Base-by-base conservation (phyloP, 1,140 invertebrate genomes). In the Drosophila littoralis region DNA sequence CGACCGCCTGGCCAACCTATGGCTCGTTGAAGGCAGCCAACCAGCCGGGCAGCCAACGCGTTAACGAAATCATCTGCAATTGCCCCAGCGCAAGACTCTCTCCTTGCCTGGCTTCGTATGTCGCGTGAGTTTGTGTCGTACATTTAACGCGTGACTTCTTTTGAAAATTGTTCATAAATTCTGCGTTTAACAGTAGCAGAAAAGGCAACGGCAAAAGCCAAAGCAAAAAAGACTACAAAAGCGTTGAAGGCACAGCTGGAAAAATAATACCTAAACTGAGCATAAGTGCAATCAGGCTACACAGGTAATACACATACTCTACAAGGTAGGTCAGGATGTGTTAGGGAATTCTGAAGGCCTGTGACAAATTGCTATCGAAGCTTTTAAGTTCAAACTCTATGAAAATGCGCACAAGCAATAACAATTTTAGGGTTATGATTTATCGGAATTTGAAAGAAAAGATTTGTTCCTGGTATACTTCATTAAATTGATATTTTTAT, bases 161-260 rank as follows among this genome's bases (percentile, higher is more conserved):
- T 89, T 75, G 63, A 80, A 77, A 88, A 84, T 88, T 88, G 84
- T 89, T 88, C 80, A 88, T 88, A 88, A 88, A 88, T 88, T 88
- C 80, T 58, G 79, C 83, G 83, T 86, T 88, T 89, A 88, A 86
- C 83, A 86, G 83, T 86, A 86, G 83, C 83, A 80, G 69, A 67
- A 77, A 73, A 81, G 78, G 66, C 71, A 82, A 79, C 66, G 71
- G 79, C 73, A 6, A 42, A 17, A 61, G 66, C 22, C 10, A 64
- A 59, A 63, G 22, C 42, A 48, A 13, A 33, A 7, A n/a, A n/a
- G 22, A 42, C 28, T 54, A 84, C 77, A 84, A 80, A 60, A 60
- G 61, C 69, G 78, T 69, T 79, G 76, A 88, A 76, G 83, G 79
- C 71, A 54, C 63, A 73, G 58, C 9, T 38, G 52, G 55, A 65